Conservation (phyloP, 2,797 vertebrate species). For the Amniataba percoides region DNA sequence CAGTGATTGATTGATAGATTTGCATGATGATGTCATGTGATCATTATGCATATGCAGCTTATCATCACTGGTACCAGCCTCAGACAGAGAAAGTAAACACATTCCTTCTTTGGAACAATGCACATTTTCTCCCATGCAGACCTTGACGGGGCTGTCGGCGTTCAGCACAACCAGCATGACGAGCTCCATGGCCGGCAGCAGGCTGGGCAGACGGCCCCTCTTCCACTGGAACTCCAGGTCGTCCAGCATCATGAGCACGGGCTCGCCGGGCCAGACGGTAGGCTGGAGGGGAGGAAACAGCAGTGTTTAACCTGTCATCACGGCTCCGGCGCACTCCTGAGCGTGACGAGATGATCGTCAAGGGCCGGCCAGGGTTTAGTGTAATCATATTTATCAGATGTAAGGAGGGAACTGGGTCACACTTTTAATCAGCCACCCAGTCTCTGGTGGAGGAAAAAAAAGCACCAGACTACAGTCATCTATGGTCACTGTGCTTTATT, state of each 20-base stretch:
- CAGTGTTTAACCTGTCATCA: slow-evolving; percentile 3
- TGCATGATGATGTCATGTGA: no score
- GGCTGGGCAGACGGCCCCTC: slow-evolving; percentile 80
- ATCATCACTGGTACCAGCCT: background rate
- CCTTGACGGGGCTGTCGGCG: slow-evolving; percentile 76
- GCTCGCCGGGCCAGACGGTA: slow-evolving; percentile 84
- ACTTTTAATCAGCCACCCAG: slow-evolving; percentile 40
- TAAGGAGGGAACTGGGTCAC: slow-evolving; percentile 63
- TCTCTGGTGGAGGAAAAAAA: background rate
- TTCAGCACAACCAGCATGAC: slow-evolving; percentile 81
- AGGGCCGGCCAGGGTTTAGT: slow-evolving; percentile 45
- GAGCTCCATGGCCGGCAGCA: slow-evolving; percentile 85
- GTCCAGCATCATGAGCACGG: slow-evolving; percentile 85
- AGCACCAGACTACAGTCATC: background rate
- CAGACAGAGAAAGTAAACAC: background rate
- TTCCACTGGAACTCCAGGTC: slow-evolving; percentile 89
- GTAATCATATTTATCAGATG: slow-evolving; percentile 64
- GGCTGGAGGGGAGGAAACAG: slow-evolving; percentile 58
- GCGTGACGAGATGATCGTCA: slow-evolving; percentile 21
- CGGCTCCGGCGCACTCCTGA: background rate
- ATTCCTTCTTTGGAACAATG: background rate
- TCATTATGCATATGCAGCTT: no score
- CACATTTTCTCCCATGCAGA: slow-evolving; percentile 34
- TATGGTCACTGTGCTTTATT: background rate
- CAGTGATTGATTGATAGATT: no score